Percentiles rank a stretch among this genome's conserved stretches.
phyloP scores from a whole-genome alignment of 1,140 invertebrate species.

The Carcinoscorpius rotundicauda region DNA sequence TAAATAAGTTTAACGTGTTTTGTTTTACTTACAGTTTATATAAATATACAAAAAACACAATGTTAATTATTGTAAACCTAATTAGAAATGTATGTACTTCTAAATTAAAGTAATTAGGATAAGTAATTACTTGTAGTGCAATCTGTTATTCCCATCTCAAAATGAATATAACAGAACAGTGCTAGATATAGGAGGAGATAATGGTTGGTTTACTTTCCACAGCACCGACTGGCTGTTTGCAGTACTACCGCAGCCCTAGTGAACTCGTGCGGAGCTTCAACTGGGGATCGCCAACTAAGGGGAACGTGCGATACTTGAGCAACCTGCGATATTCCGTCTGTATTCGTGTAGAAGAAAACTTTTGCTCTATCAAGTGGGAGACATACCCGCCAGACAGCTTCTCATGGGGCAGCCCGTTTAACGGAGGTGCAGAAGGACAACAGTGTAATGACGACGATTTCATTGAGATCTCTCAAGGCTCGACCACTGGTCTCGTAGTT shows the following conservation, averaged over 20 bases:
- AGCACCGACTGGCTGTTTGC: conserved; percentile 26
- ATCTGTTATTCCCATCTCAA: neutral
- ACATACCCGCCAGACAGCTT: conserved; percentile 22
- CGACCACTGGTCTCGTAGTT: conserved; percentile 21
- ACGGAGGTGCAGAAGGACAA: conserved; percentile 31
- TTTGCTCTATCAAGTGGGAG: conserved; percentile 54
- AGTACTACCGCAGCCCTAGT: conserved; percentile 25
- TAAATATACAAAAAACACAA: too few species aligned
- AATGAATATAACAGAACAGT: neutral
- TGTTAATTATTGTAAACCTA: too few species aligned
- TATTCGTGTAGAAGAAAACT: conserved; percentile 67
- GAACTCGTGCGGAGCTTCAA: conserved; percentile 43
- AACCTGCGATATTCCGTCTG: conserved; percentile 82
- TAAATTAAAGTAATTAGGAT: too few species aligned
- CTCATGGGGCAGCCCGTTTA: conserved; percentile 18
- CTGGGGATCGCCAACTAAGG: conserved; percentile 36
- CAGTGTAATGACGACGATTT: conserved; percentile 75
- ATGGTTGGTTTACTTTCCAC: neutral
- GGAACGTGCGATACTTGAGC: conserved; percentile 56
- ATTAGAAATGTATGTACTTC: too few species aligned
- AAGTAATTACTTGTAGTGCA: conserved; percentile 24
- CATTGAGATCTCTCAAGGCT: conserved; percentile 68
- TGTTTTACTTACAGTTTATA: too few species aligned
- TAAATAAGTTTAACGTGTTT: too few species aligned
- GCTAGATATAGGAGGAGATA: too few species aligned